phyloP scores from a whole-genome alignment of 2,797 vertebrate genomes.

The Anguilla obscura region DNA sequence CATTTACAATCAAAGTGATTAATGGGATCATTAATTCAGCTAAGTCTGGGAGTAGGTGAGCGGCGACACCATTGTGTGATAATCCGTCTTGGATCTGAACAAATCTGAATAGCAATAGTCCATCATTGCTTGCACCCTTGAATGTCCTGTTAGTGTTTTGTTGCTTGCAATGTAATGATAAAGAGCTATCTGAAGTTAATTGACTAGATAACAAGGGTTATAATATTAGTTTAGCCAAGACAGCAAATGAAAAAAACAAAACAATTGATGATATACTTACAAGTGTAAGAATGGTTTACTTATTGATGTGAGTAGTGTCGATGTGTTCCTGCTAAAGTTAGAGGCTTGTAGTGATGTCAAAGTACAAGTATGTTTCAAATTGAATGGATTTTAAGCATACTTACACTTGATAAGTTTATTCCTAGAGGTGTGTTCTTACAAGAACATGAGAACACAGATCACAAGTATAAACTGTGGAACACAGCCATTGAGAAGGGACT shows the following conservation, averaged over 20 bases:
- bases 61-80: not conserved
- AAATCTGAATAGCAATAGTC: slow-evolving; percentile 4
- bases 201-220: not conserved
- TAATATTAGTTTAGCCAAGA: not conserved
- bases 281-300: not conserved
- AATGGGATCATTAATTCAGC: slow-evolving; percentile 33
- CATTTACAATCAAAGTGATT: slow-evolving; percentile 28
- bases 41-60: slow-evolving; percentile 13
- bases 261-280: not conserved
- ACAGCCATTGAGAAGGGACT: too few relatives aligned
- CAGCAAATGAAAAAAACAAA: not conserved
- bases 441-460: too few relatives aligned
- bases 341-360: too few relatives aligned
- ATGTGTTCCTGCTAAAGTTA: too few relatives aligned
- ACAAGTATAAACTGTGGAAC: too few relatives aligned
- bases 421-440: too few relatives aligned
- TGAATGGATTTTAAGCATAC: too few relatives aligned
- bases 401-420: too few relatives aligned
- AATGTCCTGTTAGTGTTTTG: not conserved
- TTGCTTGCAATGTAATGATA: not conserved
- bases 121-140: not conserved
- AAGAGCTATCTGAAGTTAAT: not conserved
- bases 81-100: not conserved
- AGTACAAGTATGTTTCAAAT: too few relatives aligned
- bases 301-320: not conserved